Evolutionary conservation across 1,140 invertebrate genomes (phyloP).

Genomic region (Scaptomyza hsui): DNA sequence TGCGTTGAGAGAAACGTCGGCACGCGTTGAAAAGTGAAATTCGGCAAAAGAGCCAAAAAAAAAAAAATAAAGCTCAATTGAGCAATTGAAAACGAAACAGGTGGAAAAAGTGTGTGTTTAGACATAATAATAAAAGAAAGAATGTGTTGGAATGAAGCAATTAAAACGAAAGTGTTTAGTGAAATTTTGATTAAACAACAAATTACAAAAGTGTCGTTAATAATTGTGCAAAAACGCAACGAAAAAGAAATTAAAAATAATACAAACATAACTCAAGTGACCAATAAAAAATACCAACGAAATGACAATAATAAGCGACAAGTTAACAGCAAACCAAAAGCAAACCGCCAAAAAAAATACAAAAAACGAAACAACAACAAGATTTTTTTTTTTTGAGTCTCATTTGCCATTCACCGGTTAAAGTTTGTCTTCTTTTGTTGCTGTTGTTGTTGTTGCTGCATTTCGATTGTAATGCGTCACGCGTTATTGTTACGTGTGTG

Average conservation of each 20-base stretch:
- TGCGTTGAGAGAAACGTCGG: slow-evolving; percentile 36
- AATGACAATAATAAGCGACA: slow-evolving; percentile 36
- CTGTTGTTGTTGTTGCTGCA: slow-evolving; percentile 34
- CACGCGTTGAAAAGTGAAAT: slow-evolving; percentile 70
- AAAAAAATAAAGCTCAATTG: slow-evolving; percentile 5
- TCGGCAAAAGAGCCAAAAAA: slow-evolving; percentile 2
- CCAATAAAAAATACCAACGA: slow-evolving; percentile 38
- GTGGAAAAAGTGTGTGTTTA: slow-evolving; percentile 6
- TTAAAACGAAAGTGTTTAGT: slow-evolving; percentile 63
- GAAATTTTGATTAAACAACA: slow-evolving; percentile 58
- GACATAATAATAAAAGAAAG: background rate
- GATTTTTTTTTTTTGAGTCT: background rate
- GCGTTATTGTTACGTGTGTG: slow-evolving; percentile 74
- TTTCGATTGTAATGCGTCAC: slow-evolving; percentile 74
- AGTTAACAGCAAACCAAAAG: slow-evolving; percentile 22
- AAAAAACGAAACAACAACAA: slow-evolving; percentile 20
- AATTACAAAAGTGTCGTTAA: slow-evolving; percentile 57
- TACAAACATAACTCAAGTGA: slow-evolving; percentile 42
- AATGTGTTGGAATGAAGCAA: background rate
- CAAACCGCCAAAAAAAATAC: slow-evolving; percentile 23
- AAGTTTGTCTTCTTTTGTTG: slow-evolving; percentile 26
- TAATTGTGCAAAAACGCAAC: slow-evolving; percentile 44
- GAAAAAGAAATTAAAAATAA: slow-evolving; percentile 36
- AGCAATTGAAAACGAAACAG: slow-evolving; percentile 31
- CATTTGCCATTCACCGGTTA: slow-evolving; percentile 46